Evolutionary conservation across 2,113 vertebrate genomes (phyloP), one percentile per base, ranked within the genome.

Genomic region (Cavia aperea): DNA sequence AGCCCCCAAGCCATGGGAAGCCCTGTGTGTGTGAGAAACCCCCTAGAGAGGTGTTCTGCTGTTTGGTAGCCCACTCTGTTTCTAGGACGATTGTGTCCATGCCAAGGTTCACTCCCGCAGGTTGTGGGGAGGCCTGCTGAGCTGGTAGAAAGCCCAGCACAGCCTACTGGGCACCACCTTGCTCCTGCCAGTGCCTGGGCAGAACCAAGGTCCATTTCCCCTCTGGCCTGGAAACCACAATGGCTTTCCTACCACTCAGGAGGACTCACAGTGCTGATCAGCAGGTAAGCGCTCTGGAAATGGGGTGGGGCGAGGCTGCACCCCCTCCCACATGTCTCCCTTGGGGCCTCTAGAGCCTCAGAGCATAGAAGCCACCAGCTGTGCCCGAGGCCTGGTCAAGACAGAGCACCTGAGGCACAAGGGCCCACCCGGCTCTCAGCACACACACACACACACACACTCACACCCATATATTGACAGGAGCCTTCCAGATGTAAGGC

Each of bases 51-150:
- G 26, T 18, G 46, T 78, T 78, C 46, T 51, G 75, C 81, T 70
- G 18, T 21, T 51, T 72, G 87, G 82, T 46, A 63, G 87, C 62
- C 2, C 2, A 31, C 11, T 4, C 66, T 14, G 24, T 43, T 33
- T 63, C 68, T 31, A 51, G 77, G 33, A 39, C 51, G 33, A 23
- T 0, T 21, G 31, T 13, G 19, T 5, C 0, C 0, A 0, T 7
- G 4, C 66, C 43, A 5, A 77, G 88, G 65, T 31, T 68, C 23
- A 9, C 36, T 15, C 21, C 46, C 18, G 13, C 18, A 51, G 51
- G 78, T 14, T 16, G 3, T 16, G 46, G 49, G 36, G 81, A 43
- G 11, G 60, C 39, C 2, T 10, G 4, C 0, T 3, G 1, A 58
- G 83, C 78, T 31, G 18, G 81, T 1, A 5, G 7, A 9, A n/a